Percentiles rank a stretch among this genome's conserved stretches.
These are phyloP conservation scores for Telmatochromis sp. DNA, from an alignment of 2,113 vertebrate species.

Conservation along the genomic window DNA sequence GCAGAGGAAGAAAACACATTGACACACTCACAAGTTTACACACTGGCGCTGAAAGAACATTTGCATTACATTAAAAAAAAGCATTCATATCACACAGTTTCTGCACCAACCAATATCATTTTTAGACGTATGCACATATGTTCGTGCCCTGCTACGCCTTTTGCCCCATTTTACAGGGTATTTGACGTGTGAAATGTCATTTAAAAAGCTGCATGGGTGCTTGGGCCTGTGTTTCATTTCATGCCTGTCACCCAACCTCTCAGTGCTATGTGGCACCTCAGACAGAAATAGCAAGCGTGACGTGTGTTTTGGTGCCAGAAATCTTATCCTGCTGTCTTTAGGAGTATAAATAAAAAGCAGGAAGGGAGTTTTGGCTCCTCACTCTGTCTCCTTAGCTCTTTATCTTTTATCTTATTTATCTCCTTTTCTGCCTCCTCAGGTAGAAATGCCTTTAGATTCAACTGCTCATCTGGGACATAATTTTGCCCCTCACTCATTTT, in stretches of 20 bases:
- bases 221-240: slow-evolving; percentile 46
- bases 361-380: background rate
- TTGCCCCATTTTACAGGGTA: background rate
- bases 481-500: background rate
- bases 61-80: background rate
- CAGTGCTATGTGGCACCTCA: slow-evolving; percentile 62
- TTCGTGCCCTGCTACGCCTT: background rate
- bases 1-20: background rate
- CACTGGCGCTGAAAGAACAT: background rate
- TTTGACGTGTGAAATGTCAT: slow-evolving; percentile 30
- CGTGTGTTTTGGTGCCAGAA: slow-evolving; percentile 75
- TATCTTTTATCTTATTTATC: slow-evolving; percentile 8
- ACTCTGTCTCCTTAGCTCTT: background rate
- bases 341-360: slow-evolving; percentile 58
- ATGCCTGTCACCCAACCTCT: slow-evolving; percentile 54
- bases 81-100: background rate
- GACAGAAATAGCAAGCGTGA: slow-evolving; percentile 69
- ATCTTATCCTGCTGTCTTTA: slow-evolving; percentile 68
- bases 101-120: background rate
- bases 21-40: background rate
- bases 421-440: background rate
- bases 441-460: background rate
- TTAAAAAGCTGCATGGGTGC: background rate
- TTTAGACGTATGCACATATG: background rate
- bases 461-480: fast-evolving